Conservation (phyloP, 2,797 vertebrate genomes). For the Ctenosaura bakeri region DNA sequence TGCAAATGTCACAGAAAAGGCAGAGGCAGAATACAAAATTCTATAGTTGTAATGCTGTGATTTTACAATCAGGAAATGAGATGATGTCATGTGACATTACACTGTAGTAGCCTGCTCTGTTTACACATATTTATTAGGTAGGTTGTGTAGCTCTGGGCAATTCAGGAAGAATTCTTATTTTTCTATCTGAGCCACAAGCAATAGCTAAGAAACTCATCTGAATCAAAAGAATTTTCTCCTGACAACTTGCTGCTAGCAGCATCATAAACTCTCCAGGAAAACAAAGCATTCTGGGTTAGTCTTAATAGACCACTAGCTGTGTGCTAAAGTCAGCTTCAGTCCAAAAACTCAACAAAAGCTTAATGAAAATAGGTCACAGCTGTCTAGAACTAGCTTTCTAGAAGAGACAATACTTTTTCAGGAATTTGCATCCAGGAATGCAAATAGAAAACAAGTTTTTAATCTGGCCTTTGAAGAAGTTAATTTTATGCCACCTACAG, state of each 20-base stretch:
- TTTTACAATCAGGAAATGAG: not conserved
- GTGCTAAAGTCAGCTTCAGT: not conserved
- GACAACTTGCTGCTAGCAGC: not conserved
- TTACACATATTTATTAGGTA: not conserved
- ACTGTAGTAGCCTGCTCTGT: not conserved
- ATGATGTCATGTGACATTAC: not conserved
- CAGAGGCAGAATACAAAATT: not conserved
- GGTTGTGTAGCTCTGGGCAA: not conserved
- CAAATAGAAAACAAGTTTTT: not conserved
- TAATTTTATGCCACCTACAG: not conserved
- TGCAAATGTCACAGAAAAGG: not conserved
- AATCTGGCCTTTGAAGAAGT: not conserved
- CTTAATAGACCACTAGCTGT: not conserved
- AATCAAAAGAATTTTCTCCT: not conserved
- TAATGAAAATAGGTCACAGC: not conserved
- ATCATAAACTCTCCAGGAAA: not conserved
- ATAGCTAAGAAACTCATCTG: not conserved
- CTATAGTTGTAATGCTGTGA: not conserved
- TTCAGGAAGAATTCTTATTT: not conserved
- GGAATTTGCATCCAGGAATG: not conserved
- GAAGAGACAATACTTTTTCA: not conserved
- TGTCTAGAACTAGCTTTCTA: not conserved
- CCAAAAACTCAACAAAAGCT: not conserved
- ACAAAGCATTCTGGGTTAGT: not conserved
- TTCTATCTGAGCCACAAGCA: not conserved